Base-by-base conservation (phyloP, 2,797 vertebrate species). In the Rachycentron canadum region DNA sequence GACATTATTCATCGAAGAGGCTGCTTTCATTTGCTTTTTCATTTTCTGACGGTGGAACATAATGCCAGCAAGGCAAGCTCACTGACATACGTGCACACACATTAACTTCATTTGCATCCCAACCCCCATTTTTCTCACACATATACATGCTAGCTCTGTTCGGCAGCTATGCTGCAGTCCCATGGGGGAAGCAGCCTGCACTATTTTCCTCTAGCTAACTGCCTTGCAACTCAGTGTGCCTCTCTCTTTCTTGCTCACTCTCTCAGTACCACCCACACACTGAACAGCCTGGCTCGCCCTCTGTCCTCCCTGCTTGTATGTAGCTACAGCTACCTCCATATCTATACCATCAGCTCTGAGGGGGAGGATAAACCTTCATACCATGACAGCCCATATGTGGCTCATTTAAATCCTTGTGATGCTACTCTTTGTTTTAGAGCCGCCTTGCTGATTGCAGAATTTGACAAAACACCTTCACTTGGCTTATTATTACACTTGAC, bases 181-280 rank as follows among this genome's bases (percentile, higher is more conserved):
- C 91, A 84, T 17, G 50, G 90, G 93, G 81, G 74, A 72, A 82
- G 84, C 87, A 90, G 90, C 90, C 90, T 89, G 87, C 83, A 81
- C 86, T 91, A 65, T 70, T 78, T 85, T 88, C 73, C 85, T 88
- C 72, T 50, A 85, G 88, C 86, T 87, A 78, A 75, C 90, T 86
- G 85, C 75, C 72, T 78, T 76, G 83, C 81, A 83, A 52, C 84
- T 86, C 75, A 16, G 32, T 83, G 86, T 75, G 49, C 80, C 71
- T 72, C 74, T 73, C 74, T 71, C 52, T 45, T 62, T 61, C 73
- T 36, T 65, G 65, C 62, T 58, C 41, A 62, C 77, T 73, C 77
- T 70, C 66, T 69, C 76, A 80, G 83, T 74, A 93, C 92, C 93
- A 83, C 95, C 94, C 93, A 95, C 94, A 91, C 90, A 90, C 57